Conservation (phyloP, 2,797 vertebrate genomes). For the Poeciliopsis gracilis region DNA sequence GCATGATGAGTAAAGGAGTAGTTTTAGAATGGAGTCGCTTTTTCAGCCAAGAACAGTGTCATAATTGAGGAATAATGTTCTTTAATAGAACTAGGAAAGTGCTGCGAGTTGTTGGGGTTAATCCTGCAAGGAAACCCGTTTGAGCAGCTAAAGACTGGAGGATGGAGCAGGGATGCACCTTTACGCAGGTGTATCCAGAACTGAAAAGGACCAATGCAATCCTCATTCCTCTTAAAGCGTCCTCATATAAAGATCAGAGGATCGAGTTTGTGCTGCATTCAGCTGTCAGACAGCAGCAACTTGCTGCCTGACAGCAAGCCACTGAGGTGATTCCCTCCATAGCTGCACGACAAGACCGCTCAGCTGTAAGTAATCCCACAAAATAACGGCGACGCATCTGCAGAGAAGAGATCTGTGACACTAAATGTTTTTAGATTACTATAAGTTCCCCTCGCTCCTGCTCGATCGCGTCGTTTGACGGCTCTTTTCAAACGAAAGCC, state of each 20-base stretch:
- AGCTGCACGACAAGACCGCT: not conserved
- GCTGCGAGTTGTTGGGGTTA: not conserved
- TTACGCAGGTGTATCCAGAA: not conserved
- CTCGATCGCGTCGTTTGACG: not conserved
- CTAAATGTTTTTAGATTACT: not conserved
- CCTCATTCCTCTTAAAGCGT: not conserved
- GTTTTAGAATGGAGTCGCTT: not conserved
- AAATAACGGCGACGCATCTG: not conserved
- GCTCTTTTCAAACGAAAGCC: not conserved
- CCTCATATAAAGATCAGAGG: not conserved
- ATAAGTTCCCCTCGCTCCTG: too few species aligned
- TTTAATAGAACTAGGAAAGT: not conserved
- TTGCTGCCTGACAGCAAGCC: not conserved
- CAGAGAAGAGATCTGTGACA: not conserved
- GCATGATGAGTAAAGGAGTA: not conserved
- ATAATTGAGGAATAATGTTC: not conserved
- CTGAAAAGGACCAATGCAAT: not conserved
- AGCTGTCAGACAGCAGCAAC: not conserved
- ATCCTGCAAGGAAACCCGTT: not conserved
- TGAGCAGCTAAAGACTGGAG: not conserved
- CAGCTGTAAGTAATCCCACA: not conserved
- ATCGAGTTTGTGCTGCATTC: not conserved
- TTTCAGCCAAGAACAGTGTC: not conserved
- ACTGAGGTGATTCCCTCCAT: not conserved
- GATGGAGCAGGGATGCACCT: not conserved